These are phyloP conservation scores for Trachymyrmex cornetzi DNA, from an alignment of 1,140 invertebrate species.

Conservation along the genomic window DNA sequence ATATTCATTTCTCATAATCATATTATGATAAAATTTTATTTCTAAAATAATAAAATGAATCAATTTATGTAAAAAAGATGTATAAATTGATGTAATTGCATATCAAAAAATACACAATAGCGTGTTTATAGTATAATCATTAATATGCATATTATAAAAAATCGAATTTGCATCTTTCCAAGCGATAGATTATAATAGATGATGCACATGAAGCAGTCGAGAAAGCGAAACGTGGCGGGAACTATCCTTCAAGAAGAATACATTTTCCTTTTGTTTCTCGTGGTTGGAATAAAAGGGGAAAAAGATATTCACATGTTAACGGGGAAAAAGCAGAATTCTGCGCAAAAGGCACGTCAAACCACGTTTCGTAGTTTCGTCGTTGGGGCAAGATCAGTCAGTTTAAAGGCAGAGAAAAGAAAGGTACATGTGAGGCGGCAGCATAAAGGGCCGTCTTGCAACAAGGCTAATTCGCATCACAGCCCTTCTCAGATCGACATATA, in stretches of 20 bases:
- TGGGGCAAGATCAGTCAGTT: conserved; percentile 79
- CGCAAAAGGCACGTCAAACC: conserved; percentile 76
- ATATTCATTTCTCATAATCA: too few species aligned
- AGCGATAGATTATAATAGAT: not conserved
- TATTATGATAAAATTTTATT: too few species aligned
- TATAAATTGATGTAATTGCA: not conserved
- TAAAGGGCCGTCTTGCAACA: conserved; percentile 79
- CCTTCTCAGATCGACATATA: conserved; percentile 77
- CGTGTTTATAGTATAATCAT: not conserved
- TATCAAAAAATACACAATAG: not conserved
- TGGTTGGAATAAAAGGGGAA: conserved; percentile 46
- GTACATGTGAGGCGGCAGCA: conserved; percentile 69
- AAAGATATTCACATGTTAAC: conserved; percentile 67
- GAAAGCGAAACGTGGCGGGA: not conserved
- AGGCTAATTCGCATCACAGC: conserved; percentile 81
- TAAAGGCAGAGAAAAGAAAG: conserved; percentile 74
- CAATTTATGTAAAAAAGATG: too few species aligned
- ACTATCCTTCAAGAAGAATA: conserved; percentile 28
- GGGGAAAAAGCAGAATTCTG: conserved; percentile 63
- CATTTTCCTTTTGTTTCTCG: conserved; percentile 30
- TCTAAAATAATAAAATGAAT: too few species aligned
- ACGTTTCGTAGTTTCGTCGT: conserved; percentile 39
- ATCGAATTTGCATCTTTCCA: conserved; percentile 1
- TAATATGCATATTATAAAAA: not conserved
- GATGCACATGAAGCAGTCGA: not conserved